Evolutionary conservation across 2,797 vertebrate species (phyloP).

Genomic region (Aselliscus stoliczkanus): DNA sequence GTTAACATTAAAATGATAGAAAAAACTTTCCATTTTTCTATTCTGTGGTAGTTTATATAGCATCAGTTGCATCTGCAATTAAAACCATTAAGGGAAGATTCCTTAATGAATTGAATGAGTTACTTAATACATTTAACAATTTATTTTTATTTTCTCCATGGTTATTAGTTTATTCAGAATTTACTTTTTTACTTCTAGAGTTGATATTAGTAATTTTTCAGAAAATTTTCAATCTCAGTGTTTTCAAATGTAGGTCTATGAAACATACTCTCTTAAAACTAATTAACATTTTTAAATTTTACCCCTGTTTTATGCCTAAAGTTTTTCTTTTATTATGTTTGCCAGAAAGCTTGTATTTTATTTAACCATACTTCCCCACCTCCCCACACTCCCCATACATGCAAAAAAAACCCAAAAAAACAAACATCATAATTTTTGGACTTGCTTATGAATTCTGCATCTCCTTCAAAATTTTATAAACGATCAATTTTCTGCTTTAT

Average conservation of each 20-base stretch:
- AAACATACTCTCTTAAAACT: neutral
- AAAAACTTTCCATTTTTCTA: neutral
- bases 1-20: neutral
- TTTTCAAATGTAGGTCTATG: neutral
- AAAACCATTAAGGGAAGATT: neutral
- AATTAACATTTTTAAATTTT: neutral
- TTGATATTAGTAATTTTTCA: neutral
- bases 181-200: neutral
- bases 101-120: neutral
- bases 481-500: neutral
- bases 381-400: neutral
- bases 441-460: neutral
- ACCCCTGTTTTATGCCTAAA: neutral
- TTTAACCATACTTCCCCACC: neutral
- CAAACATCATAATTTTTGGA: neutral
- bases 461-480: neutral
- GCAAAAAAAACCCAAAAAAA: neutral
- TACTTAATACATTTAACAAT: neutral
- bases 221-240: neutral
- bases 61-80: neutral
- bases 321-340: neutral
- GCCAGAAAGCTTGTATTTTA: neutral
- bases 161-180: neutral
- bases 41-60: neutral
- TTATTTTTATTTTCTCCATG: neutral